Percentiles rank a stretch among this genome's conserved stretches.
phyloP scores from a whole-genome alignment of 2,888 invertebrate species.

The Hypolimnas misippus region DNA sequence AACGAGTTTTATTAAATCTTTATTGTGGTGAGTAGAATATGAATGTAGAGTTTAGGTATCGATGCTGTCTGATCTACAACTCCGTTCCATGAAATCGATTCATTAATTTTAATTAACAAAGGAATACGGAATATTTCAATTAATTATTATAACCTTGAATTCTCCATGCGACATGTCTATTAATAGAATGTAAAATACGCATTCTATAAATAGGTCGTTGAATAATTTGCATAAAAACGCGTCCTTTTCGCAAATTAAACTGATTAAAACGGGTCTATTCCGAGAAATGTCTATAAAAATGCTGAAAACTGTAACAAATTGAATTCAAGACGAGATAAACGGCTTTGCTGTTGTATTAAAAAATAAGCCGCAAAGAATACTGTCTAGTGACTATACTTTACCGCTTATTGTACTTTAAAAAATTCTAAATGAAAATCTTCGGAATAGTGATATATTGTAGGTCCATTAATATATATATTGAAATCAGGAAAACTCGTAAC shows the following conservation, averaged over 20 bases:
- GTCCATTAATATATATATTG: too few species aligned
- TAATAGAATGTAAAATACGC: constrained; percentile 11
- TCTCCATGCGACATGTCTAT: constrained; percentile 11
- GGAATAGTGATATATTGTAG: too few species aligned
- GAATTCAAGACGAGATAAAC: not conserved
- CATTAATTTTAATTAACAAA: constrained; percentile 21
- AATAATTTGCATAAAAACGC: constrained; percentile 1
- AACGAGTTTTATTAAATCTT: too few species aligned
- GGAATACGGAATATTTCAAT: constrained; percentile 11
- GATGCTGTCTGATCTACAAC: too few species aligned
- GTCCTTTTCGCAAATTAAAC: not conserved
- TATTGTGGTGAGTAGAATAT: too few species aligned
- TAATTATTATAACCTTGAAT: constrained; percentile 28
- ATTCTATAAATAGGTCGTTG: constrained; percentile 23
- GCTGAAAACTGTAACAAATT: too few species aligned
- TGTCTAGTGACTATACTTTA: too few species aligned
- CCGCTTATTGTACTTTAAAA: too few species aligned
- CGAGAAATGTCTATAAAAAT: not conserved
- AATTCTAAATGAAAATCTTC: too few species aligned
- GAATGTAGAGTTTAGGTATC: too few species aligned
- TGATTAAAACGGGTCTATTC: not conserved
- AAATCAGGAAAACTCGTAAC: too few species aligned
- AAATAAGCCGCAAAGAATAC: too few species aligned
- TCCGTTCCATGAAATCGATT: constrained; percentile 12
- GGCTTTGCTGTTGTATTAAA: not conserved